Conservation (phyloP, 2,113 vertebrate genomes). For the Nansenia antarctica region DNA sequence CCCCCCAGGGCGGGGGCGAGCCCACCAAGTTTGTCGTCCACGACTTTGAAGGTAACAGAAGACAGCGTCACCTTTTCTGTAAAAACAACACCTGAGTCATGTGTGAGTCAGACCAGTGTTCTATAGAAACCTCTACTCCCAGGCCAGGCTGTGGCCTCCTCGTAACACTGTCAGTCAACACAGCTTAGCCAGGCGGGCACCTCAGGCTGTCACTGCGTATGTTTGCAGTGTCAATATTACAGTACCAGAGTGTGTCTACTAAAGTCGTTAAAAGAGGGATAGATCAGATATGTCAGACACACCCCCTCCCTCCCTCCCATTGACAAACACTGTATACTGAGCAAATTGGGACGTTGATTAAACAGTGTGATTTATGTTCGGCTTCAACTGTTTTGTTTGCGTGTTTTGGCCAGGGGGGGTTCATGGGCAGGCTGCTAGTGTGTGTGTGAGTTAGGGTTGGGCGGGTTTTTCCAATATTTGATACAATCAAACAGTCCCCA, state of each 20-base stretch:
- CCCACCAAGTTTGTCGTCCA: slow-evolving; percentile 84
- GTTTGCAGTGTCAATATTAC: slow-evolving; percentile 21
- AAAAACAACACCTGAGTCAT: background rate
- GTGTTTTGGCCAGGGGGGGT: too few relatives aligned
- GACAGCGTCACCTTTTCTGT: too few relatives aligned
- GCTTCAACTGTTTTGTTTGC: background rate
- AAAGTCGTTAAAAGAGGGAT: too few relatives aligned
- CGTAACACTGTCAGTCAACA: background rate
- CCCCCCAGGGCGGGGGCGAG: slow-evolving; percentile 79
- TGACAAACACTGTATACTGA: slow-evolving; percentile 27
- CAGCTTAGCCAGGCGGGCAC: background rate
- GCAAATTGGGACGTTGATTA: background rate
- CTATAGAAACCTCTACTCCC: background rate
- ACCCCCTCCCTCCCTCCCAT: background rate
- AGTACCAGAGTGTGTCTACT: background rate
- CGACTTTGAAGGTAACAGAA: slow-evolving; percentile 86
- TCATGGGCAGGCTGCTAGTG: too few relatives aligned
- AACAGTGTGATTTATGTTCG: background rate
- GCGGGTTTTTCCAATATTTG: too few relatives aligned
- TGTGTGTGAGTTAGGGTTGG: too few relatives aligned
- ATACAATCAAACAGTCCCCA: too few relatives aligned
- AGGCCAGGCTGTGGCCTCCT: background rate
- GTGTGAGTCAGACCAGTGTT: background rate
- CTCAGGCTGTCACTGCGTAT: background rate
- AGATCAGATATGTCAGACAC: background rate